A percentile compares a stretch with the other conserved stretches of the same genome.
phyloP scores from a whole-genome alignment of 1,140 invertebrate species.

The Patella vulgata region DNA sequence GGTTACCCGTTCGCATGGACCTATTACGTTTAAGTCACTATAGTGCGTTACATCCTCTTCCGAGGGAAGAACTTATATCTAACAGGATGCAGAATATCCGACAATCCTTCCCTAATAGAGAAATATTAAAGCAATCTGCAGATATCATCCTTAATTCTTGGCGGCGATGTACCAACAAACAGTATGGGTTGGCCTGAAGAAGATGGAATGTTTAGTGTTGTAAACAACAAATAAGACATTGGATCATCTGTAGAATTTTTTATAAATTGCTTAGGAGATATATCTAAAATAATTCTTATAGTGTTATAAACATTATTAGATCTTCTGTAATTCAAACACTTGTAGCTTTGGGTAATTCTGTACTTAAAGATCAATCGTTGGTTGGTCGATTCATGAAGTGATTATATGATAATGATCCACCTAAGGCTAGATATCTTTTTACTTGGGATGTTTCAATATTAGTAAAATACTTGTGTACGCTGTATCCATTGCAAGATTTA shows the following conservation, averaged over 20 bases:
- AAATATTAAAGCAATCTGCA: slow-evolving; percentile 15
- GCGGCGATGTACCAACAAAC: slow-evolving; percentile 18
- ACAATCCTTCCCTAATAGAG: slow-evolving; percentile 5
- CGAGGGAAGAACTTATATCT: slow-evolving; percentile 14
- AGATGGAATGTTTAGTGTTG: slow-evolving; percentile 22
- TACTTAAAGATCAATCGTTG: slow-evolving; percentile 8
- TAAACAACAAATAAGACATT: slow-evolving; percentile 12
- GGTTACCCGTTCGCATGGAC: neutral
- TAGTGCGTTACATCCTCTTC: slow-evolving; percentile 8
- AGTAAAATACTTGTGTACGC: slow-evolving; percentile 11
- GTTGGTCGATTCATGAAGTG: slow-evolving; percentile 19
- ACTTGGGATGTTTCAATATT: slow-evolving; percentile 25
- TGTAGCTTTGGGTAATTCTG: too few species aligned
- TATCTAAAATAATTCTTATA: slow-evolving; percentile 16
- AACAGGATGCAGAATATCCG: slow-evolving; percentile 27
- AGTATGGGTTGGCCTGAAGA: slow-evolving; percentile 22
- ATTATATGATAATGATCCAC: slow-evolving; percentile 19
- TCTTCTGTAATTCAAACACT: slow-evolving; percentile 14
- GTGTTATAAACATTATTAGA: slow-evolving; percentile 26
- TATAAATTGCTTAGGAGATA: slow-evolving; percentile 17
- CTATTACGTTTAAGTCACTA: neutral
- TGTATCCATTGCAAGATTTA: too few species aligned
- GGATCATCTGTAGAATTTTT: slow-evolving; percentile 14
- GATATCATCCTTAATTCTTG: slow-evolving; percentile 24
- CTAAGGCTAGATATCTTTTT: slow-evolving; percentile 11